Evolutionary conservation across 2,113 vertebrate species (phyloP).

Genomic region (Pampusana beccarii): DNA sequence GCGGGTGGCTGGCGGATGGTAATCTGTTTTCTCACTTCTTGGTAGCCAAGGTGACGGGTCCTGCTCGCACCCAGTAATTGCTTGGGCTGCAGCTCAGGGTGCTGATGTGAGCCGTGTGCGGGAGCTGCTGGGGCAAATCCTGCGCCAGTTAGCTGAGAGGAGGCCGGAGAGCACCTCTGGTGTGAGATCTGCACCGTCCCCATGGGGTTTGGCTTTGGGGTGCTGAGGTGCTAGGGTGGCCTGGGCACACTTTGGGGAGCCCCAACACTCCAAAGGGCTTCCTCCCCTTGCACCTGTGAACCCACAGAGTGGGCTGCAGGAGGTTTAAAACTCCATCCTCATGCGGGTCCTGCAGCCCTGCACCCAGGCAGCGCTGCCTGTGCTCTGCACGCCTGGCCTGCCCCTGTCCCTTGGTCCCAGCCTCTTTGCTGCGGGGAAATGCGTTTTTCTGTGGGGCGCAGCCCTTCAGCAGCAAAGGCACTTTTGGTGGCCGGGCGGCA

Average conservation of each 20-base stretch:
- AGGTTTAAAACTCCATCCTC: background rate
- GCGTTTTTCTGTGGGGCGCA: background rate
- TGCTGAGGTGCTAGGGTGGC: background rate
- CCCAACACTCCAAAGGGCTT: accelerated
- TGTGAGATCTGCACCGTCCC: no score
- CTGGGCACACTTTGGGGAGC: background rate
- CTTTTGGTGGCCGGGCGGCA: accelerated
- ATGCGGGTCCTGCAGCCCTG: background rate
- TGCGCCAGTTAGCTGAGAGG: background rate
- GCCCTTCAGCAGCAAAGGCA: background rate
- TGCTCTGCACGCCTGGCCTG: no score
- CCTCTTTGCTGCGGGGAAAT: background rate
- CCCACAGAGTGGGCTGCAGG: background rate
- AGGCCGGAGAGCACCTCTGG: accelerated
- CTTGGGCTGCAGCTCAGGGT: accelerated
- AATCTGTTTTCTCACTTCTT: background rate
- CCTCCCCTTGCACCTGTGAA: accelerated
- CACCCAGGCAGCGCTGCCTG: background rate
- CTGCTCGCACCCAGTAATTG: background rate
- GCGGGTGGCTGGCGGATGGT: accelerated
- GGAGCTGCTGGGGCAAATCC: background rate
- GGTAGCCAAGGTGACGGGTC: background rate
- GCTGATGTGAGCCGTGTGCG: accelerated
- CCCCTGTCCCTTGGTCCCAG: accelerated
- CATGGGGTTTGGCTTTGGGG: accelerated